Conservation (phyloP, 1,140 invertebrate species). For the Conus ventricosus region DNA sequence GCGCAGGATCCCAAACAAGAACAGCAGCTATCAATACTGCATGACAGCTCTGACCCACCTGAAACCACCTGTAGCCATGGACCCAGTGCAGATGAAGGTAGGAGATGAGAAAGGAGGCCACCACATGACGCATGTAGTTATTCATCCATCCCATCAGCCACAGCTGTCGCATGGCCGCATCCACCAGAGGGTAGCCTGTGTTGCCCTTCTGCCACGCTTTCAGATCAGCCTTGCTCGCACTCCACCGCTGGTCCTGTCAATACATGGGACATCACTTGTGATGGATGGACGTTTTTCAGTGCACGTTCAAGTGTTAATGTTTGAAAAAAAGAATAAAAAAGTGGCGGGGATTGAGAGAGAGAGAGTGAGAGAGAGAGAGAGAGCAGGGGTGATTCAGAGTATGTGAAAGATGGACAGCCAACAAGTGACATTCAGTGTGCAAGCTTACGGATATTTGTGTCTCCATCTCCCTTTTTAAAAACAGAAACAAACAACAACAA, state of each 20-base stretch:
- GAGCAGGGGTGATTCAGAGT: too few species aligned
- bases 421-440: too few species aligned
- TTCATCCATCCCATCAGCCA: slow-evolving; percentile 24
- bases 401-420: too few species aligned
- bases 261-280: not conserved
- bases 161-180: slow-evolving; percentile 18
- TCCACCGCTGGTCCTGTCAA: slow-evolving; percentile 9
- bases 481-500: too few species aligned
- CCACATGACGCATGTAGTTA: slow-evolving; percentile 22
- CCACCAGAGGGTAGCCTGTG: slow-evolving; percentile 17
- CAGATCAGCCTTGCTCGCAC: not conserved
- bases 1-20: too few species aligned
- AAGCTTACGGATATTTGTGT: too few species aligned
- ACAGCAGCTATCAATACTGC: too few species aligned
- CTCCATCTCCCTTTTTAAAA: too few species aligned
- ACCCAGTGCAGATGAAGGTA: slow-evolving; percentile 24
- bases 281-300: not conserved
- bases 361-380: too few species aligned
- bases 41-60: not conserved
- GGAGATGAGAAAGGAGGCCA: slow-evolving; percentile 20
- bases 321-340: too few species aligned
- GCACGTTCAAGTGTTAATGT: not conserved
- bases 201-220: slow-evolving; percentile 12
- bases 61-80: slow-evolving; percentile 17
- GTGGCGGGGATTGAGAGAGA: too few species aligned